Evolutionary conservation across 2,888 invertebrate species (phyloP).

Genomic region (Chymomyza caudatula): DNA sequence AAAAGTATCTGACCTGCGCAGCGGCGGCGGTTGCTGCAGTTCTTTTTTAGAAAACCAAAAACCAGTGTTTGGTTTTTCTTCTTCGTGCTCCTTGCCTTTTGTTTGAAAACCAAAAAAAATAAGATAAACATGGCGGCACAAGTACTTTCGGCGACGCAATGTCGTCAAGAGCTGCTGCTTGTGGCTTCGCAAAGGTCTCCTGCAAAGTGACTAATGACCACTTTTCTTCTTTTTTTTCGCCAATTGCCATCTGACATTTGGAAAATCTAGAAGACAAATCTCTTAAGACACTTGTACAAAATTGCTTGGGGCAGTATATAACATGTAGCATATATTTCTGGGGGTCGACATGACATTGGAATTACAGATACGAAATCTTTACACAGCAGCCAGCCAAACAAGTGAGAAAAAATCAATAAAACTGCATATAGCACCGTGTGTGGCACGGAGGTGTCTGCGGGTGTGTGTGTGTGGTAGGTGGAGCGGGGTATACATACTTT

Average conservation of each 20-base stretch:
- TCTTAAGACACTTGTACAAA: neutral
- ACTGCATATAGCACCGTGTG: neutral
- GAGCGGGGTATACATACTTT: slow-evolving; percentile 79
- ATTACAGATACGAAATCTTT: neutral
- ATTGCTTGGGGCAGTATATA: neutral
- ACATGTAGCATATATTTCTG: neutral
- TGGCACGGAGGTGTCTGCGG: neutral
- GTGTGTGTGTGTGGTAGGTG: neutral
- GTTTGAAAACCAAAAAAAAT: neutral
- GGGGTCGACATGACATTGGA: neutral
- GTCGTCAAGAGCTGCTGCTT: neutral
- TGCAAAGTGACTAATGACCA: neutral
- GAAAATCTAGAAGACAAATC: neutral
- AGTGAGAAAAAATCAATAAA: slow-evolving; percentile 10
- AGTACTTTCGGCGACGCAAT: neutral
- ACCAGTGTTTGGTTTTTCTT: neutral
- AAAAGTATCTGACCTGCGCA: neutral
- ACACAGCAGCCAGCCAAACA: neutral
- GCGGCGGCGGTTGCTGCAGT: neutral
- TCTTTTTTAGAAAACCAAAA: neutral
- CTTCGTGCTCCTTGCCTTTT: neutral
- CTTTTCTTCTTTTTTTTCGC: neutral
- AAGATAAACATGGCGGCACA: neutral
- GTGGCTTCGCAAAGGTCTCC: neutral
- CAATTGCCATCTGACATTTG: neutral